Base-by-base conservation (phyloP, 1,140 invertebrate species). In the Plutomurus gul region DNA sequence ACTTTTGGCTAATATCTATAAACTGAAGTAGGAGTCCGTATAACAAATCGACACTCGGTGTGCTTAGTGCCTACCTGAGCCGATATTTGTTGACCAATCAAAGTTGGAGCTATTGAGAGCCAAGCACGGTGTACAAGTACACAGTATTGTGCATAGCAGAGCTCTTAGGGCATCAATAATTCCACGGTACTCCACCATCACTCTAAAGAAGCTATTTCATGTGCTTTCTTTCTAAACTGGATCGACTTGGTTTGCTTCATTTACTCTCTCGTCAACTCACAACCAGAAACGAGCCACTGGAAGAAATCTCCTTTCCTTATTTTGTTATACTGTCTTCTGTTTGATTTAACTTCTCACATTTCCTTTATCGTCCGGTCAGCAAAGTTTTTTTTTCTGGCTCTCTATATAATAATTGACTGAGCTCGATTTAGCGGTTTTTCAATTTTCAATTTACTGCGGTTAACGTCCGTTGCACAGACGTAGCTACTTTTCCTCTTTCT, bases 91-190 rank as follows among this genome's bases (percentile, higher is more conserved):
- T 77, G 76, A 77, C 76, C 76, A 77, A 72, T 47, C 40, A 77
- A 77, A 77, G 22, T 37, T 51, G 76, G 76, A 77, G 70, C 60
- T 77, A 77, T 77, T 72, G 65, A 77, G 76, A 77, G 76, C 76
- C 76, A 72, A 77, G 76, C 27, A 77, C 76, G n/a, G 22, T 30
- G n/a, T 36, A 36, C n/a, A 77, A 71, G 43, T 72, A 18, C 56
- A 70, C 75, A 60, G 56, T 77, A 77, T 77, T 77, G 75, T 70
- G 27, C 75, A 22, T 33, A 65, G 30, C 36, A 33, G n/a, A 22
- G 18, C 33, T 33, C 72, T 75, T 75, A 46, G 16, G 25, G 22
- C 75, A 77, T 77, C 75, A 77, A 77, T 77, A 77, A 77, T 77
- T 77, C 40, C 60, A 65, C 27, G 56, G 56, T 30, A 65, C 56